Base-by-base conservation (phyloP, 2,113 vertebrate genomes). In the Sander lucioperca region DNA sequence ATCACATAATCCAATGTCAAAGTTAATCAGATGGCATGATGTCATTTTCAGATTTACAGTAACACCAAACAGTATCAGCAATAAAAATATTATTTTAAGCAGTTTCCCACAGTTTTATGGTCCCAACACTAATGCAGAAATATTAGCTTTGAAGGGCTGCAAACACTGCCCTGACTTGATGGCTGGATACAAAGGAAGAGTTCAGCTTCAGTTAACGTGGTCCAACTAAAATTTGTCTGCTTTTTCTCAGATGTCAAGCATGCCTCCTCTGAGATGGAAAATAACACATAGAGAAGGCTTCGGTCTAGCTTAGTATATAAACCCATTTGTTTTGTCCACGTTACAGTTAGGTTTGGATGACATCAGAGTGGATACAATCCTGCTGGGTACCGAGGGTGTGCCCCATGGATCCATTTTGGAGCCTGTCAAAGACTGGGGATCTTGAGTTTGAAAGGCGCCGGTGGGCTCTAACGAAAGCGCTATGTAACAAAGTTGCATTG, bases 31-130 rank as follows among this genome's bases (percentile, higher is more conserved):
- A 87, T 54, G 39, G n/a, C 48, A 67, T 47, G 36, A 11, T 12
- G 11, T 83, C 58, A 67, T 65, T 10, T 54, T 53, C 23, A 73
- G 9, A 81, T 69, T 69, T 57, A 43, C 10, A 43, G 39, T 43
- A 66, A 71, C 21, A 65, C 18, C 27, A 73, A 43, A 78, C 7
- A 3, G 6, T 66, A 63, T 66, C 51, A 62, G 63, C 30, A 68
- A 80, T 54, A 73, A 72, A 80, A 88, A 63, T 47, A 76, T 68
- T 77, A 73, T 78, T 82, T 77, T 53, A 79, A 66, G 48, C 14
- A 39, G 73, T 75, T 86, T 88, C 72, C 62, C 81, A 89, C 80
- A 79, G 64, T 62, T 77, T 77, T 23, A 62, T 72, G 16, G 67
- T 77, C 57, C 53, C 10, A 74, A 57, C 57, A 65, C 58, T 13